Evolutionary conservation across 2,113 vertebrate genomes (phyloP), one percentile per base, ranked within the genome.

Genomic region (Heterochromis multidens): DNA sequence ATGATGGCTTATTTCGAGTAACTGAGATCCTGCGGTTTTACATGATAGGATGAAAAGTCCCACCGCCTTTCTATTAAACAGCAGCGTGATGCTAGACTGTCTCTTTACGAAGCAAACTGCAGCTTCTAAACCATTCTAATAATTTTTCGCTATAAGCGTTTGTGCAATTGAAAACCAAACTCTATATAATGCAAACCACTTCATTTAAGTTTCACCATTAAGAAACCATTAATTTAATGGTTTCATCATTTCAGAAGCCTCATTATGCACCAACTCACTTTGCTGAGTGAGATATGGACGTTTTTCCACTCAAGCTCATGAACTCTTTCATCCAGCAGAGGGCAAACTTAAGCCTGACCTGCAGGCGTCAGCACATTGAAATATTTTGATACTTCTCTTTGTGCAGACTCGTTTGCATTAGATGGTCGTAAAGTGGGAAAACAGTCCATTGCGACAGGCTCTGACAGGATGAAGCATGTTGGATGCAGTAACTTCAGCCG

Each of bases 341-440:
- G 91, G 88, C 89, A 92, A 91, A 77, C 84, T 72, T 77, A 23
- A 80, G 74, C 86, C 80, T 74, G 78, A 87, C 49, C 65, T 33
- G 54, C 7, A 77, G 60, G 19, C 29, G 2, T 80, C 89, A 80
- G 63, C 57, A 65, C 67, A 25, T 33, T 79, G 12, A 13, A 33
- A 60, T 7, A 46, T 52, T 81, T 67, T 23, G 1, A 37, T 54
- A 12, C 43, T 27, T 14, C n/a, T 17, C 61, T 56, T 65, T 21
- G 8, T 58, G 8, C 46, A 59, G 62, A 6, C 46, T 85, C 9
- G 67, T 89, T 74, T 85, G 40, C 67, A 76, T 76, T 43, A 58
- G 1, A 77, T 6, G 27, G 17, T 10, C 27, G 49, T 79, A 63
- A 84, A 62, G 63, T 10, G 13, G 16, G 17, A 3, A 27, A 9